Percentiles rank a stretch among this genome's conserved stretches.
phyloP scores from a whole-genome alignment of 1,140 invertebrate species.

The Anastrepha obliqua region DNA sequence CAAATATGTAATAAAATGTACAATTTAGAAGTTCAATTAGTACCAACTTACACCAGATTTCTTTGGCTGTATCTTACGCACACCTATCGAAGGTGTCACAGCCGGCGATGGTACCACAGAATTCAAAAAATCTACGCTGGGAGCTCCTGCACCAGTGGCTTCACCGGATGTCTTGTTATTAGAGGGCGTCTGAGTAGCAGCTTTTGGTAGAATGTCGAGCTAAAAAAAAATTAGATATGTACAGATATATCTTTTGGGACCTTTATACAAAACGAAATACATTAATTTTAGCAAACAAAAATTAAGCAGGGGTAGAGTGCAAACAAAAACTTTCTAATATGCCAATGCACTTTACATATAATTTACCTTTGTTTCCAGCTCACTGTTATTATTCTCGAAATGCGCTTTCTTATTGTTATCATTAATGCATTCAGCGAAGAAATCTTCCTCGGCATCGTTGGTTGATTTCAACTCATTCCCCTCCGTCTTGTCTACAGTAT shows the following conservation, averaged over 20 bases:
- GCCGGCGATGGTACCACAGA: slow-evolving; percentile 61
- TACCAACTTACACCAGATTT: slow-evolving; percentile 78
- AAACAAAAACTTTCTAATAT: neutral
- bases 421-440: slow-evolving; percentile 83
- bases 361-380: slow-evolving; percentile 10
- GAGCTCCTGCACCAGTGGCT: slow-evolving; percentile 61
- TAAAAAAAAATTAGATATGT: slow-evolving; percentile 55
- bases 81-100: slow-evolving; percentile 77
- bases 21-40: neutral
- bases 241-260: no score
- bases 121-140: slow-evolving; percentile 74
- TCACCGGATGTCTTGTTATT: slow-evolving; percentile 60
- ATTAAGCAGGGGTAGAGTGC: neutral
- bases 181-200: slow-evolving; percentile 56
- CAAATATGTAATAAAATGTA: neutral
- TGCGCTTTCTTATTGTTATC: slow-evolving; percentile 56
- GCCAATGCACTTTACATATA: neutral
- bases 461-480: slow-evolving; percentile 68
- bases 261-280: neutral
- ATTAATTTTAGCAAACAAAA: neutral
- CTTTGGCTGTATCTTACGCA: slow-evolving; percentile 80
- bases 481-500: slow-evolving; percentile 74
- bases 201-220: slow-evolving; percentile 62
- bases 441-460: slow-evolving; percentile 81
- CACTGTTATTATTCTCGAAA: slow-evolving; percentile 56